These are phyloP conservation scores for Rissa tridactyla DNA, from an alignment of 2,113 vertebrate genomes.

Conservation along the genomic window DNA sequence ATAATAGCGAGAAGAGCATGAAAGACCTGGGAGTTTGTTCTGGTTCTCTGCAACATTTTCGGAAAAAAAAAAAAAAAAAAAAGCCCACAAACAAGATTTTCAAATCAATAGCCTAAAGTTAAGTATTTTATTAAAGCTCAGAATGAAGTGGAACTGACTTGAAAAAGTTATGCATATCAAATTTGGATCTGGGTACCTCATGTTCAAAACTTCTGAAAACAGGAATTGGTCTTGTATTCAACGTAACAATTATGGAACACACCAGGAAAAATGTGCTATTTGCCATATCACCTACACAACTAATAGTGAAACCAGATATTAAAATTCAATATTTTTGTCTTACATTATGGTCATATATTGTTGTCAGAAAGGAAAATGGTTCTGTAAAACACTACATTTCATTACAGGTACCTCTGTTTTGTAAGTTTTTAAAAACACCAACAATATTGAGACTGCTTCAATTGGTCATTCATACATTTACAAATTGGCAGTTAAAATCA, in stretches of 20 bases:
- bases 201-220: background rate
- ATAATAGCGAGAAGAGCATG: background rate
- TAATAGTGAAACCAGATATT: background rate
- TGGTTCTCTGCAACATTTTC: background rate
- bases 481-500: background rate
- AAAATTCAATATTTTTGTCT: background rate
- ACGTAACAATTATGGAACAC: background rate
- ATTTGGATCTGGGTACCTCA: background rate
- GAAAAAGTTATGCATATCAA: background rate
- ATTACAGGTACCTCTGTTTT: background rate
- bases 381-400: background rate
- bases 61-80: background rate
- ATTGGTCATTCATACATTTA: background rate
- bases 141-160: background rate
- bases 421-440: background rate
- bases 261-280: background rate
- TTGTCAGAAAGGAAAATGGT: background rate
- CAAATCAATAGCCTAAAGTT: background rate
- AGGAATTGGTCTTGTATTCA: background rate
- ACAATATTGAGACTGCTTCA: background rate
- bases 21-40: background rate
- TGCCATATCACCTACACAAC: background rate
- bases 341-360: background rate
- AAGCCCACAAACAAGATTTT: background rate
- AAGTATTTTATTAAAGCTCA: background rate